Base-by-base conservation (phyloP, 2,113 vertebrate species). In the Gasterosteus aculeatus region DNA sequence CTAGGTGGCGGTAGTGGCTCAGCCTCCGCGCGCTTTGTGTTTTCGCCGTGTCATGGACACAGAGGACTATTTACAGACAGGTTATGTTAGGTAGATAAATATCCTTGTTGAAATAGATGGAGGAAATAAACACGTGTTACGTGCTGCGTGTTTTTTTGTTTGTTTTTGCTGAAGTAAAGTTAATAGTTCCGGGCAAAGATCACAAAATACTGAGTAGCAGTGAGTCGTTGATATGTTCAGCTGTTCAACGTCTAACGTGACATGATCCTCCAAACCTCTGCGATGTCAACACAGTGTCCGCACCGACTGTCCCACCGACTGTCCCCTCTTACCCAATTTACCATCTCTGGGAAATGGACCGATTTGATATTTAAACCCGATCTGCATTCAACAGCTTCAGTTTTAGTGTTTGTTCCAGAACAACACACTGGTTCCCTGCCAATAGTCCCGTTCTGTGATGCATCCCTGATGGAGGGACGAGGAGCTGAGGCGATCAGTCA, bases 401-500 rank as follows among this genome's bases (percentile, higher is more conserved):
- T 69, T 62, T 66, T 26, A 26, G 22, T 26, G 22, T 33, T 64
- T 67, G 49, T 78, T 77, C 41, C 65, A 86, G 73, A 72, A 41
- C 63, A 69, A 46, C 56, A 56, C 41, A 33, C 22, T 9, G 51
- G 44, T 78, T 51, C 62, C 56, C 11, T 67, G 47, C 19, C 78
- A 47, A 51, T 54, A 14, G 71, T 19, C 56, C 12, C 15, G 68
- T 29, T 93, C 85, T 93, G 87, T 82, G 84, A 87, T 69, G 80
- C 83, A 70, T 85, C 83, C 82, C 6, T 44, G 85, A 82, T 75
- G 84, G 84, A 74, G 72, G 78, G 88, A 72, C 64, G 65, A 77
- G 78, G 66, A 77, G 75, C 53, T 69, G 72, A 93, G 90, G 89
- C 92, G 84, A 92, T 88, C 93, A 92, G 84, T 92, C 94, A 87